Evolutionary conservation across 2,797 vertebrate genomes (phyloP).

Genomic region (Borostomias antarcticus): DNA sequence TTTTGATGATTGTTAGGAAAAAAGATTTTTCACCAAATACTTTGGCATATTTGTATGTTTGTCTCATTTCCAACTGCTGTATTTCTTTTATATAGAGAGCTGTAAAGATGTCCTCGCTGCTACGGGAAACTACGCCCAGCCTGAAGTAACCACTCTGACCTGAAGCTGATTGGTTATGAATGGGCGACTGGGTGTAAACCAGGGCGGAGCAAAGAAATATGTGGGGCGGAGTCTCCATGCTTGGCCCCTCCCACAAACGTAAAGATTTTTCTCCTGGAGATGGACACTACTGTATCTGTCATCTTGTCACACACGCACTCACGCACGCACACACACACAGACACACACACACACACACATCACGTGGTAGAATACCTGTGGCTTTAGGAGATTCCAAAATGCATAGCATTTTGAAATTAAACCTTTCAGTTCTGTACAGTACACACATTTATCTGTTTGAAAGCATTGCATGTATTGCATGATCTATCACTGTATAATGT

Average conservation of each 20-base stretch:
- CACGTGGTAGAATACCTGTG: conserved; percentile 12
- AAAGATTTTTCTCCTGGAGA: conserved; percentile 21
- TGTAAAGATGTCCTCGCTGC: conserved; percentile 72
- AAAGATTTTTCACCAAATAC: background rate
- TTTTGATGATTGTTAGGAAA: background rate
- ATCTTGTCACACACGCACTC: conserved; percentile 3
- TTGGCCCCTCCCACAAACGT: conserved; percentile 9
- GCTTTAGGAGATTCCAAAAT: no score
- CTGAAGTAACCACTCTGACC: conserved; percentile 76
- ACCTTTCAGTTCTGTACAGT: background rate
- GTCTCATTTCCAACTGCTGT: conserved; percentile 39
- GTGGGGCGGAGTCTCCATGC: conserved; percentile 17
- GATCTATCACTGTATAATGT: conserved; percentile 45
- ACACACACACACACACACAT: no score
- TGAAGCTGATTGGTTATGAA: conserved; percentile 54
- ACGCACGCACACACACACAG: conserved; percentile 7
- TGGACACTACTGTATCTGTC: conserved; percentile 2
- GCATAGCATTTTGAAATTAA: no score
- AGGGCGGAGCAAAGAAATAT: conserved; percentile 7
- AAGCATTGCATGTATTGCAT: conserved; percentile 69
- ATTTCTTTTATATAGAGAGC: conserved; percentile 65
- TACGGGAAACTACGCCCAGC: conserved; percentile 70
- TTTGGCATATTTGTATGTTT: background rate
- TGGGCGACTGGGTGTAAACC: conserved; percentile 31
- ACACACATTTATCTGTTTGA: conserved; percentile 46